Conservation (phyloP, 2,113 vertebrate genomes). For the Butorides virescens region DNA sequence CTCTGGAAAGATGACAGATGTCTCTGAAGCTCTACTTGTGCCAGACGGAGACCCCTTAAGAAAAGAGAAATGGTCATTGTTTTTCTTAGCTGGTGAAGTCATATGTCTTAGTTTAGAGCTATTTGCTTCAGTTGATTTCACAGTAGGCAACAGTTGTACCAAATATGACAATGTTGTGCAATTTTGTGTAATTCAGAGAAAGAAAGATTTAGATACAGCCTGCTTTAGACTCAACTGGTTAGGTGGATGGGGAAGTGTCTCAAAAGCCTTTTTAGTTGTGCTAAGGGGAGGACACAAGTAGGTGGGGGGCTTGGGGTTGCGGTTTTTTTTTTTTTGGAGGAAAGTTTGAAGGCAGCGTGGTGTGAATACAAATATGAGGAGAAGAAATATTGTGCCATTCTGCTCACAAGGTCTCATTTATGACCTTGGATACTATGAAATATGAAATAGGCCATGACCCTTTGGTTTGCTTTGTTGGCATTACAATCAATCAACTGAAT, state of each 20-base stretch:
- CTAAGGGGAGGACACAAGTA: neutral
- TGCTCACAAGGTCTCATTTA: neutral
- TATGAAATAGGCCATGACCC: neutral
- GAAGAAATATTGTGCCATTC: neutral
- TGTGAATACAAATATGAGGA: neutral
- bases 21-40: neutral
- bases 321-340: neutral
- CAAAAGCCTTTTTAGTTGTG: neutral
- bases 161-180: neutral
- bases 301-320: too few relatives aligned
- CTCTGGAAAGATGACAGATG: neutral
- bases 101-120: neutral
- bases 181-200: neutral
- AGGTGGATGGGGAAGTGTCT: neutral
- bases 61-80: neutral
- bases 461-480: neutral
- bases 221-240: neutral
- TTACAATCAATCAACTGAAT: neutral
- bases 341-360: neutral
- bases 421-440: neutral
- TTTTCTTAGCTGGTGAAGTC: neutral
- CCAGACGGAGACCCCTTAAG: neutral
- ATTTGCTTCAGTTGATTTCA: neutral
- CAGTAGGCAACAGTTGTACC: neutral
- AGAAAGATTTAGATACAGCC: neutral